Evolutionary conservation across 2,888 invertebrate genomes (phyloP).

Genomic region (Troides aeacus): DNA sequence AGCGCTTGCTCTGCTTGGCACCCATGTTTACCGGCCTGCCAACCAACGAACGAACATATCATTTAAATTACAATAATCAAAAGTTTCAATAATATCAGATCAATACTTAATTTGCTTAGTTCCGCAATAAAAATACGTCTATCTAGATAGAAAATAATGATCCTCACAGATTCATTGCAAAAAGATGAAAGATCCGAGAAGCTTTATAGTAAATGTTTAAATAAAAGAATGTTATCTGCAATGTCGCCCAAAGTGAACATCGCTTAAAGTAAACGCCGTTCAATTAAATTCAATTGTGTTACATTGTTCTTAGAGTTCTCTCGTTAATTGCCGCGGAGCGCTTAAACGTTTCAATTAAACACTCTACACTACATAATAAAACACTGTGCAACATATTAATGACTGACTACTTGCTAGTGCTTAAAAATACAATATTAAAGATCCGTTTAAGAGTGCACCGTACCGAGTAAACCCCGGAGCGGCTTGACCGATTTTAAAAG

Average conservation of each 20-base stretch:
- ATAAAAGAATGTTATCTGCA: too few relatives aligned
- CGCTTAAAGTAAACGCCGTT: not conserved
- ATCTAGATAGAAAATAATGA: too few relatives aligned
- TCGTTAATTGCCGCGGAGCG: constrained; percentile 19
- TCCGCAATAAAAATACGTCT: too few relatives aligned
- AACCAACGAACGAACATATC: not conserved
- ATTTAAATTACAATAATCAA: not conserved
- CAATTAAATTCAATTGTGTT: constrained; percentile 21
- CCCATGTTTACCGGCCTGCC: constrained; percentile 82
- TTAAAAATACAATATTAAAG: not conserved
- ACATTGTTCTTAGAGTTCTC: constrained; percentile 18
- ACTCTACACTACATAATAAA: constrained; percentile 13
- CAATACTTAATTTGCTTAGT: too few relatives aligned
- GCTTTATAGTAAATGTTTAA: too few relatives aligned
- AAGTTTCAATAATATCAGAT: not conserved
- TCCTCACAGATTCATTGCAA: too few relatives aligned
- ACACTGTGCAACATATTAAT: not conserved
- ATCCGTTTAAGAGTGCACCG: too few relatives aligned
- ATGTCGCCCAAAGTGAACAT: too few relatives aligned
- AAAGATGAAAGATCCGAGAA: too few relatives aligned
- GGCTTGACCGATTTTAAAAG: too few relatives aligned
- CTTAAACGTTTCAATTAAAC: constrained; percentile 29
- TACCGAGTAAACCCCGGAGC: too few relatives aligned
- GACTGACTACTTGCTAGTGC: not conserved
- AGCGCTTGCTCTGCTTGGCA: constrained; percentile 92